phyloP scores from a whole-genome alignment of 2,888 invertebrate species.

The Eurytoma adleriae region DNA sequence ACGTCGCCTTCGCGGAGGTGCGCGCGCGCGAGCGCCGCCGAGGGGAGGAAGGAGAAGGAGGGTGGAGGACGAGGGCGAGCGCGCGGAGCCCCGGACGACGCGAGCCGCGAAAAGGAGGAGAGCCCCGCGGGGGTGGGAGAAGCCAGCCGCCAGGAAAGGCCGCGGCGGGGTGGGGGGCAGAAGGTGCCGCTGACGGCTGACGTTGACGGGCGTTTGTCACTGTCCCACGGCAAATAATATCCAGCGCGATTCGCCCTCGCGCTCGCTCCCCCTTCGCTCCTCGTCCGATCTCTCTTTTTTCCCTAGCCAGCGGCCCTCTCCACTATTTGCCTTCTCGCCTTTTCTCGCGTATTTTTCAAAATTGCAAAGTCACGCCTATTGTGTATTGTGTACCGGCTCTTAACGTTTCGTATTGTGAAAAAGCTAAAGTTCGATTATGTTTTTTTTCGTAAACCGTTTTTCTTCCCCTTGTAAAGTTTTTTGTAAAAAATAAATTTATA shows the following conservation, averaged over 20 bases:
- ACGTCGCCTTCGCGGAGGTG: conserved; percentile 66
- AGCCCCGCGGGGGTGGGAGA: not conserved
- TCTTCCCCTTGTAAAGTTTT: too few relatives aligned
- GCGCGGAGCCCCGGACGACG: conserved; percentile 6
- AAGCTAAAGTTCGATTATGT: too few relatives aligned
- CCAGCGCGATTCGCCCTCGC: conserved; percentile 63
- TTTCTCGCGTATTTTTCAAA: conserved; percentile 1
- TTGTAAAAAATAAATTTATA: too few relatives aligned
- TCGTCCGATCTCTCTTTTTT: conserved; percentile 58
- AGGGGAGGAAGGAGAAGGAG: conserved; percentile 44
- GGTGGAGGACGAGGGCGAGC: not conserved
- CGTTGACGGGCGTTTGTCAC: conserved; percentile 75
- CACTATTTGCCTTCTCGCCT: conserved; percentile 9
- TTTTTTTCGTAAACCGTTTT: too few relatives aligned
- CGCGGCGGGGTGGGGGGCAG: conserved; percentile 10
- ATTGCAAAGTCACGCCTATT: too few relatives aligned
- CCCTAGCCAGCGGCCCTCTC: conserved; percentile 58
- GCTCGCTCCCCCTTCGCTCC: conserved; percentile 59
- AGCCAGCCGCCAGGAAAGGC: not conserved
- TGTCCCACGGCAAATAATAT: conserved; percentile 74
- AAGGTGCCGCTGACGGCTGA: conserved; percentile 63
- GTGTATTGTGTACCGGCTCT: too few relatives aligned
- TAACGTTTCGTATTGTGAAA: too few relatives aligned
- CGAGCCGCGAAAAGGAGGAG: conserved; percentile 33
- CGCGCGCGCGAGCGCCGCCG: conserved; percentile 25